phyloP scores from a whole-genome alignment of 2,888 invertebrate genomes.

The Phaonia tiefii region DNA sequence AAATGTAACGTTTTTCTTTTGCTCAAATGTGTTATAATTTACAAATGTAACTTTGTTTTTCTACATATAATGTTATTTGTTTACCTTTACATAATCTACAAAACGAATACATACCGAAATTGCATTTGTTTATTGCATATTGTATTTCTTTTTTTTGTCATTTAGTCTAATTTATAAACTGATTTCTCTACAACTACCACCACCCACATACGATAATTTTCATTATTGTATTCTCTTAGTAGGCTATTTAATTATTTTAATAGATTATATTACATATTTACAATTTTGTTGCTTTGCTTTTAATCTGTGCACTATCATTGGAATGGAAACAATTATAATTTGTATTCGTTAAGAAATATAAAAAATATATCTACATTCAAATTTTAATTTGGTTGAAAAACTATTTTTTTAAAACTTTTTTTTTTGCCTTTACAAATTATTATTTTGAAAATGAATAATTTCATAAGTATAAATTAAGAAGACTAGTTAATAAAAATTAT shows the following conservation, averaged over 20 bases:
- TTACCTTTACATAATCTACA: conserved; percentile 23
- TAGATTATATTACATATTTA: conserved; percentile 28
- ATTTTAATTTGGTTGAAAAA: conserved; percentile 47
- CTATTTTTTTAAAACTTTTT: conserved; percentile 37
- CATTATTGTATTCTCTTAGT: conserved; percentile 15
- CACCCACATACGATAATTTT: conserved; percentile 23
- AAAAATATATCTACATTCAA: background rate
- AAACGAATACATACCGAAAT: conserved; percentile 28
- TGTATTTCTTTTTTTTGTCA: conserved; percentile 17
- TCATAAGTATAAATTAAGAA: conserved; percentile 35
- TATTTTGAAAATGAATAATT: conserved; percentile 22
- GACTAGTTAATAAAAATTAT: conserved; percentile 64
- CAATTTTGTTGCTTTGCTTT: conserved; percentile 23
- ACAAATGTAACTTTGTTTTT: conserved; percentile 12
- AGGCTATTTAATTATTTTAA: conserved; percentile 52
- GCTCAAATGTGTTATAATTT: conserved; percentile 36
- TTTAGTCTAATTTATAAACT: conserved; percentile 9
- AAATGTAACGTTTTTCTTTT: conserved; percentile 12
- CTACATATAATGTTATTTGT: conserved; percentile 2
- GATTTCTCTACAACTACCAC: conserved; percentile 16
- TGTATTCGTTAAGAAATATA: too few relatives aligned
- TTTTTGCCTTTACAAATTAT: conserved; percentile 32
- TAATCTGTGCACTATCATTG: conserved; percentile 1
- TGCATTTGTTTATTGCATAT: conserved; percentile 24
- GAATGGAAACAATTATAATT: too few relatives aligned